Evolutionary conservation across 2,888 invertebrate species (phyloP), one percentile per base, ranked within the genome.

Genomic region (Automeris io): DNA sequence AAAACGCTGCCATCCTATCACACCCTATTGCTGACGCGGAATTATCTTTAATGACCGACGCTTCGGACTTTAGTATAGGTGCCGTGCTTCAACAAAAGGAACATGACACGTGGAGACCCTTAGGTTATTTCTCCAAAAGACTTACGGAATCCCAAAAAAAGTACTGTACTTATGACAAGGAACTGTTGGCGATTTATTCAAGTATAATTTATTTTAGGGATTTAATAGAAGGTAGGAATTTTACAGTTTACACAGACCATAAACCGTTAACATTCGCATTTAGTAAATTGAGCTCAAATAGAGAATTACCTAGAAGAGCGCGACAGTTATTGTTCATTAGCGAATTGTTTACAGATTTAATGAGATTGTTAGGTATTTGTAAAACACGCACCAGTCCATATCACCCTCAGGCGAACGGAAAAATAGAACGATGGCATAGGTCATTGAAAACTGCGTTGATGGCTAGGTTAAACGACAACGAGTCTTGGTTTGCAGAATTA

Each of bases 251-350:
- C n/a, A 34, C 16, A 24, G 34, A 34, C 9, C 34, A 34, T 23
- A 34, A 34, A 8, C 34, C 34, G 4, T 11, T 33, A 5, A 42
- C 13, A 42, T 35, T 36, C 31, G 42, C 42, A 2, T 38, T 44
- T 35, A 25, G 7, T 25, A 43, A 40, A 29, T 18, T 45, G 3
- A 18, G 16, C 7, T 41, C 24, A 23, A 9, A 23, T 9, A 49
- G 40, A 16, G 49, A 52, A 42, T 40, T 38, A 5, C 45, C 51
- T 2, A 24, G 47, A 22, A 22, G 50, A 11, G 37, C 46, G 2
- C 35, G 50, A n/a, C 49, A 47, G 11, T 23, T 49, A 4, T 8
- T 43, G 9, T 51, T 35, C 23, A 51, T 54, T n/a, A 46, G 49
- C 18, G 46, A 54, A 19, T 49, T 48, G 11, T 29, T 29, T 13